These are phyloP conservation scores for Lytechinus pictus DNA, from an alignment of 35 echinoderm and acorn worm species.

Conservation along the genomic window DNA sequence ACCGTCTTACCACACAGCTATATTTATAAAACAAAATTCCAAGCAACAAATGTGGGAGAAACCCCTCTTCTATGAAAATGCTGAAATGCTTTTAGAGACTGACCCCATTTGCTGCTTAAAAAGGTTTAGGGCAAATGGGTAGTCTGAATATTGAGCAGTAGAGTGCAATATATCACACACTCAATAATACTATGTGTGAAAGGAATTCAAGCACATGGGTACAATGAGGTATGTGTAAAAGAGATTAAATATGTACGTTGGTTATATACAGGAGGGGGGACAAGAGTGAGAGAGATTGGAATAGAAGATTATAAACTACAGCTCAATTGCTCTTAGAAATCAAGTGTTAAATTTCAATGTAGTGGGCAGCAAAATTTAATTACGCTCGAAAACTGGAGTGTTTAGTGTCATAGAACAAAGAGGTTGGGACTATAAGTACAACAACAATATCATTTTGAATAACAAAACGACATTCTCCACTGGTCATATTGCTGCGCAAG, in stretches of 20 bases:
- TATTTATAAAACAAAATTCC: too few species aligned
- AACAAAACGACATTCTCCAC: too few species aligned
- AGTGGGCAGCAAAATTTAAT: background rate
- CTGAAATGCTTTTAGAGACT: background rate
- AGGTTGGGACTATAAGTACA: too few species aligned
- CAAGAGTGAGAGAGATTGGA: too few species aligned
- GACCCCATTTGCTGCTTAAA: background rate
- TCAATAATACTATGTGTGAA: background rate
- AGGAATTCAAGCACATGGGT: background rate
- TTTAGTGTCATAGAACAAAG: background rate
- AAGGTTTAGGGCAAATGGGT: background rate
- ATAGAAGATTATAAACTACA: too few species aligned
- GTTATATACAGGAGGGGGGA: too few species aligned
- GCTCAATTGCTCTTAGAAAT: background rate
- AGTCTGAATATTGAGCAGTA: background rate
- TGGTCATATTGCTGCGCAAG: too few species aligned
- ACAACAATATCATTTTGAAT: too few species aligned
- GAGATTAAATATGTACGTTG: background rate
- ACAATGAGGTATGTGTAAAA: background rate
- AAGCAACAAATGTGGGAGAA: too few species aligned
- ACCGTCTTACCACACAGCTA: too few species aligned
- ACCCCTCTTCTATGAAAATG: background rate
- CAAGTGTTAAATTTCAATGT: background rate
- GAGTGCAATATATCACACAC: background rate
- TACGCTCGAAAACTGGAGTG: background rate